Conservation (phyloP, 2,888 invertebrate genomes). For the Watsonalla binaria region DNA sequence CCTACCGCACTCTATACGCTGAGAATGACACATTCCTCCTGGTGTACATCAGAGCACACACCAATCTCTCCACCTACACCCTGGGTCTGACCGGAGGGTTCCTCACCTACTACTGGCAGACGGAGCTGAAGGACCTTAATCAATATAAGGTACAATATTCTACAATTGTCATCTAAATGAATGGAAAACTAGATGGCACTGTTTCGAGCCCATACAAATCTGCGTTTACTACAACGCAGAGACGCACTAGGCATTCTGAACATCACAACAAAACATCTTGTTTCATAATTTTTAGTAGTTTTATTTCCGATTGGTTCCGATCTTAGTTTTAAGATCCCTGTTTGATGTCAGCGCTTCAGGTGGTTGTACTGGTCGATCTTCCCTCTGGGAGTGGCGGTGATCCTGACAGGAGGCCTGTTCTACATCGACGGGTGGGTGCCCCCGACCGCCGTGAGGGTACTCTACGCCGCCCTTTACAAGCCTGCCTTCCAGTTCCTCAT, state of each 20-base stretch:
- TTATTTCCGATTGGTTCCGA: too few species aligned
- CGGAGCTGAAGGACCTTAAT: slow-evolving; percentile 33
- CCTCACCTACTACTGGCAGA: slow-evolving; percentile 51
- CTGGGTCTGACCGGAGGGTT: slow-evolving; percentile 62
- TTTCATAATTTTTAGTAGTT: too few species aligned
- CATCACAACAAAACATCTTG: too few species aligned
- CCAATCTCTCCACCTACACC: slow-evolving; percentile 59
- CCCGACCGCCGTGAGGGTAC: slow-evolving; percentile 20
- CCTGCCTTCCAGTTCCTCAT: slow-evolving; percentile 49
- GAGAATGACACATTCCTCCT: slow-evolving; percentile 51
- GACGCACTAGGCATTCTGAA: too few species aligned
- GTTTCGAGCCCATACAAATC: too few species aligned
- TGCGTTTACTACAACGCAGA: too few species aligned
- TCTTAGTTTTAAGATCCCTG: not conserved
- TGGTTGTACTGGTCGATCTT: slow-evolving; percentile 45
- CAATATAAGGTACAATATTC: slow-evolving; percentile 39
- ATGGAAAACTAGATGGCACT: too few species aligned
- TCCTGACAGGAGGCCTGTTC: slow-evolving; percentile 60
- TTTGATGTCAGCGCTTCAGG: slow-evolving; percentile 6
- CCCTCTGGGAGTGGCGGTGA: slow-evolving; percentile 44
- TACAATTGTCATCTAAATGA: too few species aligned
- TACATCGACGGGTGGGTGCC: slow-evolving; percentile 37
- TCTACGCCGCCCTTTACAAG: slow-evolving; percentile 55
- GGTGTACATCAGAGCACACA: slow-evolving; percentile 58
- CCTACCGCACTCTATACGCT: slow-evolving; percentile 47